Percentiles rank a stretch among this genome's conserved stretches.
Evolutionary conservation across 2,888 invertebrate genomes (phyloP).

Genomic region (Cataglyphis altisquamis): DNA sequence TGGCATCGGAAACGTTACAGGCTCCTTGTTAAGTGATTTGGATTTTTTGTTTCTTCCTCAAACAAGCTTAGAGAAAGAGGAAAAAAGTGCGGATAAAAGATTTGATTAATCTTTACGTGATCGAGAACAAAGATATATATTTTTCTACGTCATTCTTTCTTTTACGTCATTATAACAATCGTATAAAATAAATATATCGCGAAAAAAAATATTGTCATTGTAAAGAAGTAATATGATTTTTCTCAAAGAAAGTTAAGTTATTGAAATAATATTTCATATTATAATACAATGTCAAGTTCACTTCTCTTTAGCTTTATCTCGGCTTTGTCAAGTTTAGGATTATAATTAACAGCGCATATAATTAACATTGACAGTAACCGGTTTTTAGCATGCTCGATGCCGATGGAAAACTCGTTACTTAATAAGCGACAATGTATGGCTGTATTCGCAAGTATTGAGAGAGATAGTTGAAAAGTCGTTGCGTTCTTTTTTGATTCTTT

Average conservation of each 20-base stretch:
- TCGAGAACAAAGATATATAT: neutral
- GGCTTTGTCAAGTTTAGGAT: constrained; percentile 45
- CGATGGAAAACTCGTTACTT: constrained; percentile 41
- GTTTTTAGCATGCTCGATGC: constrained; percentile 40
- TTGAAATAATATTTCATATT: neutral
- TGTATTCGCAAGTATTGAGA: constrained; percentile 18
- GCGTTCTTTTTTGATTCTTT: neutral
- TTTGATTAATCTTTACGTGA: neutral
- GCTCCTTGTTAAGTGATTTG: neutral
- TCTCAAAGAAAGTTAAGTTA: neutral
- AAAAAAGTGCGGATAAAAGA: neutral
- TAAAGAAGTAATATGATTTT: neutral
- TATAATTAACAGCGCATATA: constrained; percentile 15
- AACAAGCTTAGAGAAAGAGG: neutral
- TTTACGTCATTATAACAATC: too few species aligned
- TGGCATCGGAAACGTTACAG: neutral
- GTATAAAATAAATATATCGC: neutral
- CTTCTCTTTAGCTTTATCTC: neutral
- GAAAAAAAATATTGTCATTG: neutral
- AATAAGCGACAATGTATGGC: constrained; percentile 28
- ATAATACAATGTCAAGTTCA: constrained; percentile 36
- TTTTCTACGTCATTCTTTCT: neutral
- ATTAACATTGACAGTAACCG: constrained; percentile 41
- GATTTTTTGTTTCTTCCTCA: neutral
- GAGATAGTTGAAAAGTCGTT: constrained; percentile 4